Percentiles rank a stretch among this genome's conserved stretches.
Conservation (phyloP, 2,113 vertebrate genomes). For the Pituophis catenifer region DNA sequence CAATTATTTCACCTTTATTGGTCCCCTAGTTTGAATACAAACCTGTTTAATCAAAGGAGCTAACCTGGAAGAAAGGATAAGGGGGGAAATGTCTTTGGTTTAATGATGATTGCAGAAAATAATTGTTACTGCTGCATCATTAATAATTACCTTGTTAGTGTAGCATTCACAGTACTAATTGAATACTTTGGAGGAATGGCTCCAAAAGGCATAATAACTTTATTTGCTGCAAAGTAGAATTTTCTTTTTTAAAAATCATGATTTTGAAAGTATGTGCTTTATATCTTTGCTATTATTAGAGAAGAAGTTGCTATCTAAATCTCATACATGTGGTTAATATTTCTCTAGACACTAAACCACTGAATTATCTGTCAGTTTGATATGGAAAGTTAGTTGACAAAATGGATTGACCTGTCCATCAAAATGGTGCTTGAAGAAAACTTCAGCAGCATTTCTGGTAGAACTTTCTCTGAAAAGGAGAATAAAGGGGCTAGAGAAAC, state of each 20-base stretch:
- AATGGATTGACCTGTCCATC: constrained; percentile 65
- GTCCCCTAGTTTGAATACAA: not conserved
- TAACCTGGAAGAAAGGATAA: not conserved
- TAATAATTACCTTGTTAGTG: constrained; percentile 28
- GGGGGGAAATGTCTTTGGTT: not conserved
- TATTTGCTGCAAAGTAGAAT: constrained; percentile 24
- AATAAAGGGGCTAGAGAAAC: constrained; percentile 32
- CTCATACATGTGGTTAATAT: constrained; percentile 64
- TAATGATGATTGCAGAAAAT: constrained; percentile 6
- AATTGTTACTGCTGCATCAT: constrained; percentile 31
- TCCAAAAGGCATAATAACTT: not conserved
- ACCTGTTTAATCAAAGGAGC: not conserved
- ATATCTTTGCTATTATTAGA: constrained; percentile 57
- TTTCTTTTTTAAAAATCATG: not conserved
- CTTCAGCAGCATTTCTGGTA: constrained; percentile 29
- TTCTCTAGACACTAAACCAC: constrained; percentile 57
- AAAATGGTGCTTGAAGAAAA: constrained; percentile 53
- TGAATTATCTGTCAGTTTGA: constrained; percentile 64
- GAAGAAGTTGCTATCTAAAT: constrained; percentile 66
- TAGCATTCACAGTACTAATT: not conserved
- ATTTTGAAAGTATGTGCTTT: constrained; percentile 50
- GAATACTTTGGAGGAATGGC: constrained; percentile 6
- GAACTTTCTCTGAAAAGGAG: constrained; percentile 39
- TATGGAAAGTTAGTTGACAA: constrained; percentile 47
- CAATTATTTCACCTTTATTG: not conserved